These are phyloP conservation scores for Etia nguti DNA, from an alignment of 2,113 vertebrate species.

Conservation along the genomic window DNA sequence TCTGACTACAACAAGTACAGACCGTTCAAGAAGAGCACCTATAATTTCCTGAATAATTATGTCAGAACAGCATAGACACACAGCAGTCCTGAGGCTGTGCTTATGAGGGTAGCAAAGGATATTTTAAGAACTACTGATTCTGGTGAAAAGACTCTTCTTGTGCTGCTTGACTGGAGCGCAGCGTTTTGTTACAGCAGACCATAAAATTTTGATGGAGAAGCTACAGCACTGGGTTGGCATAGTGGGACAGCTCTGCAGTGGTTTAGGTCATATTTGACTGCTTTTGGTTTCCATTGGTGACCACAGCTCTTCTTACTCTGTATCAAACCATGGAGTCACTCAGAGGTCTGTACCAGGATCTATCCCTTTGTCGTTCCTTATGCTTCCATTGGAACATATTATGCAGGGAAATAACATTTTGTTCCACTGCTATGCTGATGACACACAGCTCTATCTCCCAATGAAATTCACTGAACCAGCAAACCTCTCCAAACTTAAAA, in stretches of 20 bases:
- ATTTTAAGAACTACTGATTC: not conserved
- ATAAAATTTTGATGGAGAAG: not conserved
- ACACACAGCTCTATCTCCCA: not conserved
- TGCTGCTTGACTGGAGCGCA: not conserved
- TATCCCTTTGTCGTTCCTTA: not conserved
- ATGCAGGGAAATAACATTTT: not conserved
- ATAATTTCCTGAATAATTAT: not conserved
- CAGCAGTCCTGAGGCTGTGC: not conserved
- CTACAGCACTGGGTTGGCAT: not conserved
- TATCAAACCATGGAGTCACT: not conserved
- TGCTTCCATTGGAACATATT: not conserved
- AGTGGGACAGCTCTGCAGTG: not conserved
- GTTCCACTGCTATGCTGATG: fast-evolving
- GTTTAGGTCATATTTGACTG: not conserved
- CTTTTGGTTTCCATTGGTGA: not conserved
- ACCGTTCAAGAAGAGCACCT: not conserved
- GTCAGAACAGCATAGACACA: not conserved
- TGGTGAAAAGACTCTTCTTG: not conserved
- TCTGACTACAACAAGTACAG: not conserved
- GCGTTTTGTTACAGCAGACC: not conserved
- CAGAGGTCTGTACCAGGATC: not conserved
- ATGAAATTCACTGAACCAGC: not conserved
- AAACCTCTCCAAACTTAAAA: not conserved
- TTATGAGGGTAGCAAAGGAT: not conserved
- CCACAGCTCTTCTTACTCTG: not conserved